Evolutionary conservation across 2,797 vertebrate species (phyloP).

Genomic region (Myoxocephalus aenaeus): DNA sequence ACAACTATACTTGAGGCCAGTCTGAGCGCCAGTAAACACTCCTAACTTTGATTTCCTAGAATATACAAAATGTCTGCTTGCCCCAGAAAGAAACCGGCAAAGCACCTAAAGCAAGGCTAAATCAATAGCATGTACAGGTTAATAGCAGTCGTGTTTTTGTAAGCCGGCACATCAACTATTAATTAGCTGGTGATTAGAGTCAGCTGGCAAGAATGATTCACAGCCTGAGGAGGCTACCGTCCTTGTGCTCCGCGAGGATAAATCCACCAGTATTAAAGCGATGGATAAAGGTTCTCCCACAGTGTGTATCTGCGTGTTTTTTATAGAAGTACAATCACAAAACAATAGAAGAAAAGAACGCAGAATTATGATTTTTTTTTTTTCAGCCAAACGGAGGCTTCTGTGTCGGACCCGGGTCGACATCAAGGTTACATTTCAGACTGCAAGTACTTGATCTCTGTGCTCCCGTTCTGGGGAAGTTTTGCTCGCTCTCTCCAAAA

Average conservation of each 20-base stretch:
- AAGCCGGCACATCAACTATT: conserved; percentile 90
- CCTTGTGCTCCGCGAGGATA: conserved; percentile 85
- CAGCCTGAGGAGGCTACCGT: conserved; percentile 85
- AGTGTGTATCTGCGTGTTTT: conserved; percentile 1
- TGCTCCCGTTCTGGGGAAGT: background rate
- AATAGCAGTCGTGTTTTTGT: conserved; percentile 86
- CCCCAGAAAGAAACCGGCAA: conserved; percentile 45
- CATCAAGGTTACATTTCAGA: conserved; percentile 1
- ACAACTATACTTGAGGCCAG: background rate
- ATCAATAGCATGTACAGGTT: conserved; percentile 85
- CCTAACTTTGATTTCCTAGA: conserved; percentile 24
- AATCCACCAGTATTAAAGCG: conserved; percentile 65
- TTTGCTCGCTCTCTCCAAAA: conserved; percentile 8
- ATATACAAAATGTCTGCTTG: conserved; percentile 9
- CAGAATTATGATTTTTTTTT: background rate
- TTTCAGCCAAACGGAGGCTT: background rate
- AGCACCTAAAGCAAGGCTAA: conserved; percentile 82
- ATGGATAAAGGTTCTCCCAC: conserved; percentile 29
- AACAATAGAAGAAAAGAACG: conserved; percentile 11
- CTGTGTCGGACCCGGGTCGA: conserved; percentile 1
- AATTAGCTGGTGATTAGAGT: conserved; percentile 93
- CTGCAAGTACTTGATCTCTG: background rate
- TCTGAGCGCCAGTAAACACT: background rate
- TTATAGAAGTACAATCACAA: conserved; percentile 13
- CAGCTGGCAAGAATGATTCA: conserved; percentile 89